Evolutionary conservation across 2,888 invertebrate genomes (phyloP), one percentile per base, ranked within the genome.

Genomic region (Epinotia ramella): DNA sequence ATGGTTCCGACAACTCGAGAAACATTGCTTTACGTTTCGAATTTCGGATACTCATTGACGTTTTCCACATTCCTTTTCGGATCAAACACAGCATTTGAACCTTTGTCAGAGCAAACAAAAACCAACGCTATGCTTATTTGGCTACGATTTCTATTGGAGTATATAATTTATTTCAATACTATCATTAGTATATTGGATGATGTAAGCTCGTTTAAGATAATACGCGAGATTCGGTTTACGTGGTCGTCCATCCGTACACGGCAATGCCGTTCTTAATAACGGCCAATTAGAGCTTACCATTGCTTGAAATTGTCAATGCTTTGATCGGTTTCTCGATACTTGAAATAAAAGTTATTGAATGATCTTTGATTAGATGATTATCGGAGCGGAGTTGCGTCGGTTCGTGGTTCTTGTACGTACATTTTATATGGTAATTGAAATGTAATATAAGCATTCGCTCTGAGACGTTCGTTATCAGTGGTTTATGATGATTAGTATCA

Each of bases 331-430:
- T 77, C 83, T 87, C 82, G 84, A 82, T 77, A 83, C 78, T 82
- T 80, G 80, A 86, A 91, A 91, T 92, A 90, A 93, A 91, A 91
- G 88, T 91, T 91, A 91, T 93, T 91, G 91, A 92, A 92, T 91
- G 92, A 91, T 93, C 90, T 88, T 86, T 89, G 93, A 93, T 93
- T 91, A 94, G 94, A 95, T 95, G 92, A 95, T 95, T 94, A 94
- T 95, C 93, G 86, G 83, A 84, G 84, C 87, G 87, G 87, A 89
- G 87, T 87, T 90, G 90, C 88, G 88, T 89, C 89, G 85, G 85
- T 84, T 85, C 87, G 87, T 84, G 86, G 85, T 85, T 87, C 88
- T 88, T 88, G 88, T 89, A 87, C 81, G 87, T 88, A 92, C 89
- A 90, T 92, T 94, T 91, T 91, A 90, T 94, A 92, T 94, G 92